These are phyloP conservation scores for Corythucha ciliata DNA, from an alignment of 2,888 invertebrate genomes.

Conservation along the genomic window DNA sequence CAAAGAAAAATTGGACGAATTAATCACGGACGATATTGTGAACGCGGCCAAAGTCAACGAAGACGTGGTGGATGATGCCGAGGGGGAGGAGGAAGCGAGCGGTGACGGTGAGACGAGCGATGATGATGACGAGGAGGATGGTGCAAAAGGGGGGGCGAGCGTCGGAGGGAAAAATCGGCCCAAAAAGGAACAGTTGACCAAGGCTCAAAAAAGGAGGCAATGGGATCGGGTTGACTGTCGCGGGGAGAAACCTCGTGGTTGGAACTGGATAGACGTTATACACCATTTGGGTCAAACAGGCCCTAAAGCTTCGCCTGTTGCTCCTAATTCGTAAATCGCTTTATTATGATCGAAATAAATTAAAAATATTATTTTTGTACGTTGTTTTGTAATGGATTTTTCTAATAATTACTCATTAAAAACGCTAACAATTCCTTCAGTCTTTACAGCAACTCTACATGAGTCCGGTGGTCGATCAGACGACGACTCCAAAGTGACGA, in stretches of 20 bases:
- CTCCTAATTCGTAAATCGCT: too few species aligned
- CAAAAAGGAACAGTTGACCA: conserved; percentile 78
- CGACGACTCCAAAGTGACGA: too few species aligned
- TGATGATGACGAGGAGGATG: conserved; percentile 10
- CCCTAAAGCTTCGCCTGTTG: conserved; percentile 44
- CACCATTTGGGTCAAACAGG: conserved; percentile 84
- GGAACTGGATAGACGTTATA: conserved; percentile 94
- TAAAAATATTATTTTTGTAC: too few species aligned
- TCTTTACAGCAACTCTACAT: too few species aligned
- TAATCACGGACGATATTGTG: conserved; percentile 59
- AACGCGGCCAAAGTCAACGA: background rate
- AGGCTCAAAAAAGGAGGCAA: conserved; percentile 80
- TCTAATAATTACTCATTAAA: too few species aligned
- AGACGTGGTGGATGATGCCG: conserved; percentile 41
- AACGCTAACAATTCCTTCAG: too few species aligned
- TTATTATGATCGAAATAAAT: too few species aligned
- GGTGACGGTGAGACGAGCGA: conserved; percentile 6
- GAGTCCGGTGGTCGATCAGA: too few species aligned
- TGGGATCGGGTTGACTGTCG: conserved; percentile 75
- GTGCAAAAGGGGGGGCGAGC: background rate
- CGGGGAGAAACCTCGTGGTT: conserved; percentile 80
- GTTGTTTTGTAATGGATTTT: too few species aligned
- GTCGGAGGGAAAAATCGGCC: conserved; percentile 48
- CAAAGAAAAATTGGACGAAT: conserved; percentile 66
- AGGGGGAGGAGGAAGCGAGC: conserved; percentile 20